A percentile compares a stretch with the other conserved stretches of the same genome.
These are phyloP conservation scores for Microctonus brassicae DNA, from an alignment of 2,888 invertebrate species.

Conservation along the genomic window DNA sequence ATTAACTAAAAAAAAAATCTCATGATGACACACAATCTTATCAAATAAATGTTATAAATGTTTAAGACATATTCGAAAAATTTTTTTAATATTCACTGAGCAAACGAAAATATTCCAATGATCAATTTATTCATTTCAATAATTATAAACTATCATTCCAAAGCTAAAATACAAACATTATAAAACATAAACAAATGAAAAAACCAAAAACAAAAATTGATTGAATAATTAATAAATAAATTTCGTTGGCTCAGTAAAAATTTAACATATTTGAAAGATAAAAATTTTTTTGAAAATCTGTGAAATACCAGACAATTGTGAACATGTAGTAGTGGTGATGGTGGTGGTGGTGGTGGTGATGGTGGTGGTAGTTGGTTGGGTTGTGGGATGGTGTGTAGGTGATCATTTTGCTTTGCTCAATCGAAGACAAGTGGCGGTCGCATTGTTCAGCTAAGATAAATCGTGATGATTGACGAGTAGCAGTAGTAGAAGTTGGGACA, in stretches of 20 bases:
- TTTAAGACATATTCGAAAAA: background rate
- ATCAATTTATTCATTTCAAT: background rate
- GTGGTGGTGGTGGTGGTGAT: conserved; percentile 55
- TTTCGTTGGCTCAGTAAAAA: background rate
- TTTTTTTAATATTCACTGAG: background rate
- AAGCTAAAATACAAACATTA: background rate
- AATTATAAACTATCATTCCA: background rate
- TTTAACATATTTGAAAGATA: conserved; percentile 1
- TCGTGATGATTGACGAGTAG: conserved; percentile 54
- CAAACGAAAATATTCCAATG: background rate
- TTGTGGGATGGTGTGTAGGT: conserved; percentile 68
- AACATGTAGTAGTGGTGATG: conserved; percentile 59
- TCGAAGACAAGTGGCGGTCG: conserved; percentile 66
- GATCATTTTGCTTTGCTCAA: conserved; percentile 68
- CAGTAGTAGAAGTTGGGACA: conserved; percentile 50
- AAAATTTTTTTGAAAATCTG: conserved; percentile 65
- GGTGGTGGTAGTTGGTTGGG: conserved; percentile 65
- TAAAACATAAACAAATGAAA: background rate
- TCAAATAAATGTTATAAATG: background rate
- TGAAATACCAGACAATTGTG: conserved; percentile 69
- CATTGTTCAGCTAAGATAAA: conserved; percentile 50
- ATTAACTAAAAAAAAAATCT: too few relatives aligned
- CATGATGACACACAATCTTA: background rate
- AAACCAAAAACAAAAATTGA: background rate
- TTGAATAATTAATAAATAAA: too few relatives aligned